phyloP scores from a whole-genome alignment of 2,797 vertebrate genomes.

The Adrianichthys oophorus region DNA sequence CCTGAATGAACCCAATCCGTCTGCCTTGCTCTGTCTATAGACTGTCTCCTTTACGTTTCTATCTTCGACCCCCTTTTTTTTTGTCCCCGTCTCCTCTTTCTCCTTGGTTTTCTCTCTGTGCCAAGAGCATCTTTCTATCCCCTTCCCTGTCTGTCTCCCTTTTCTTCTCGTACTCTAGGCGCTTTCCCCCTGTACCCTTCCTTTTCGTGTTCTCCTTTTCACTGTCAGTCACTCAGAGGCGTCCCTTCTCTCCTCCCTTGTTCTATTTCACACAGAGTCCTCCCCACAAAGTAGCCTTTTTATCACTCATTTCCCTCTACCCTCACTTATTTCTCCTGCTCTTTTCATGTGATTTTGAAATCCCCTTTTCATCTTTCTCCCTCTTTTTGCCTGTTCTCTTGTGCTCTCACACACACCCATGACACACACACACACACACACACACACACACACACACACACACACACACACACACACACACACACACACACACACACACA shows the following conservation, averaged over 20 bases:
- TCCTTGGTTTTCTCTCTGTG: slow-evolving; percentile 34
- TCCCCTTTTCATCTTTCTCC: slow-evolving; percentile 72
- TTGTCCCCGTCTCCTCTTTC: slow-evolving; percentile 28
- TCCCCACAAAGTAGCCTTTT: slow-evolving; percentile 75
- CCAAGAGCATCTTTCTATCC: slow-evolving; percentile 54
- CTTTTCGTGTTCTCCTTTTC: slow-evolving; percentile 57
- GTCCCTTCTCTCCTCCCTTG: slow-evolving; percentile 69
- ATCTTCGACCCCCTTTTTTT: slow-evolving; percentile 18
- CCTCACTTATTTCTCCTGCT: slow-evolving; percentile 73
- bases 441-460: slow-evolving; percentile 32
- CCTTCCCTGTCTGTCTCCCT: slow-evolving; percentile 54
- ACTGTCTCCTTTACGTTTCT: slow-evolving; percentile 41
- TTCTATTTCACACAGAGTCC: slow-evolving; percentile 71
- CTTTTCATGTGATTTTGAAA: slow-evolving; percentile 78
- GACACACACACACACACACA: slow-evolving; percentile 27
- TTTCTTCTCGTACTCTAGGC: slow-evolving; percentile 52
- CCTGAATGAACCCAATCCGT: slow-evolving; percentile 70
- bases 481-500: slow-evolving; percentile 33
- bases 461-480: slow-evolving; percentile 33
- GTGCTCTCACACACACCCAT: slow-evolving; percentile 31
- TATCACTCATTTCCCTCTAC: slow-evolving; percentile 77
- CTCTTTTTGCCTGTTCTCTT: slow-evolving; percentile 30
- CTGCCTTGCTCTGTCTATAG: slow-evolving; percentile 49
- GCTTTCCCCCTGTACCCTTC: slow-evolving; percentile 46
- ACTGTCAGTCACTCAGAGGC: slow-evolving; percentile 68